Evolutionary conservation across 30 jellyfish, hydroid and myxozoan species (phyloP), one percentile per base, ranked within the genome.

Genomic region (Aurelia aurita complex sp. Pacific): DNA sequence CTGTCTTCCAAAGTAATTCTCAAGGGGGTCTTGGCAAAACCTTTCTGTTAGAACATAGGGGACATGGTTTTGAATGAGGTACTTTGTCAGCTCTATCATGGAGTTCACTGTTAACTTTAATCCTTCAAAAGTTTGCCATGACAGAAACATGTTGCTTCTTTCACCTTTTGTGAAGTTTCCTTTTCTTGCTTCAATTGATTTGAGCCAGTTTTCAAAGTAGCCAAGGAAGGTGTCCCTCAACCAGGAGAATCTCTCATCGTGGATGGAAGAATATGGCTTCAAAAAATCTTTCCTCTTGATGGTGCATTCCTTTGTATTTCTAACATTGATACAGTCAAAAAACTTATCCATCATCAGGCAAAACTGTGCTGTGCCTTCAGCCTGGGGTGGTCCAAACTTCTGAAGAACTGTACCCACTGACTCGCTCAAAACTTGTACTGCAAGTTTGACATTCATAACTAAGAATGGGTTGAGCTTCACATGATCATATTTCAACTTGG

Each of bases 81-180:
- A 79, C 60, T 65, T 79, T 43, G 52, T 36, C 19, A 64, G n/a
- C 80, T 69, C 91, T 38, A 68, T 61, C 14, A 55, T 46, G 23
- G 96, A 77, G 54, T 46, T 32, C n/a, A 54, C 77, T 33, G 96
- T 69, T 7, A 80, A 70, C 67, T 88, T 59, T 16, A 78, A 50
- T 10, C 96, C 91, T 65, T 87, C 96, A 61, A 64, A 62, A 40
- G 96, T 87, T 79, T 87, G 83, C 88, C 92, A 40, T 10, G 92
- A 80, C 35, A 79, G 29, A 46, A 88, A 88, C 96, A 79, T 88
- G 17, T 64, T 61, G 69, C 69, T 73, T 71, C 51, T 73, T 40
- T 50, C 66, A 32, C 51, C 70, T 43, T 19, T 36, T 43, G 78
- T 69, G 62, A 74, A 85, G 52, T 85, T 35, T 7, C 89, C 83